Evolutionary conservation across 2,888 invertebrate species (phyloP).

Genomic region (Pyrochroa serraticornis): DNA sequence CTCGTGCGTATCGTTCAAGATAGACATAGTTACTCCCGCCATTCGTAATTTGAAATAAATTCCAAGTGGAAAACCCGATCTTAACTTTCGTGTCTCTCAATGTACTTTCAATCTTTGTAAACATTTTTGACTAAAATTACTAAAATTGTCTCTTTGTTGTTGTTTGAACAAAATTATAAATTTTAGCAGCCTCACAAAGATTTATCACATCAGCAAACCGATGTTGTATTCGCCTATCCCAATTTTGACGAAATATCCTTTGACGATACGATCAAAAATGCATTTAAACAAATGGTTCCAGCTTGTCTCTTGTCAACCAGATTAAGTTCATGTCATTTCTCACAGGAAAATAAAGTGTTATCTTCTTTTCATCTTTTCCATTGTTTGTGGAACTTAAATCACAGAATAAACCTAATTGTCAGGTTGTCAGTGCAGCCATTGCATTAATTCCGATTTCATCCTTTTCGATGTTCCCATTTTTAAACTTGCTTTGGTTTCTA

Average conservation of each 20-base stretch:
- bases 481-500: constrained; percentile 65
- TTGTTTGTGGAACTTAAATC: constrained; percentile 60
- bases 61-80: constrained; percentile 93
- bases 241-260: constrained; percentile 93
- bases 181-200: constrained; percentile 72
- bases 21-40: too few relatives aligned
- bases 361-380: constrained; percentile 55
- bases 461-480: constrained; percentile 77
- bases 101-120: constrained; percentile 67
- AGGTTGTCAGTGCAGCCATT: constrained; percentile 89
- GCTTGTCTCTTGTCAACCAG: constrained; percentile 73
- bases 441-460: constrained; percentile 82
- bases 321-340: constrained; percentile 77
- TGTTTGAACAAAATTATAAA: constrained; percentile 85
- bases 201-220: constrained; percentile 80
- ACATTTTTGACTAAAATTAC: too few relatives aligned
- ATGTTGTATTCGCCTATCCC: constrained; percentile 93
- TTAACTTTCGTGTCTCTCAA: constrained; percentile 87
- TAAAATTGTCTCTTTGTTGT: constrained; percentile 98
- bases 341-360: constrained; percentile 68
- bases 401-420: constrained; percentile 62
- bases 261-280: constrained; percentile 92
- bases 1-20: too few relatives aligned
- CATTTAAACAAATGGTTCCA: constrained; percentile 93
- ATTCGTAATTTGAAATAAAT: constrained; percentile 96